These are phyloP conservation scores for Dexiosoma caninum DNA, from an alignment of 2,888 invertebrate genomes.

Conservation along the genomic window DNA sequence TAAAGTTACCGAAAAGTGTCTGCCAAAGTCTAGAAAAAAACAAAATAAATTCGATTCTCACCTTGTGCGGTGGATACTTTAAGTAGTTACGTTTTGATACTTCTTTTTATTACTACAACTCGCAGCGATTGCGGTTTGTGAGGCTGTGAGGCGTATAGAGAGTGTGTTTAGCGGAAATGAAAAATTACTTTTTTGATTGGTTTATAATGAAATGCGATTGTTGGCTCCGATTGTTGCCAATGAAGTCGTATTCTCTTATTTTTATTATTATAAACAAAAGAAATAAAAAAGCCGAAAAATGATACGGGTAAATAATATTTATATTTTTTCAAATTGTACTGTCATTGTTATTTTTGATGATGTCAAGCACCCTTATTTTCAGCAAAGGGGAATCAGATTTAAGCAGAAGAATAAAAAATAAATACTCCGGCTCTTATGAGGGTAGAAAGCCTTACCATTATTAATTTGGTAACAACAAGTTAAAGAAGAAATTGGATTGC, in stretches of 20 bases:
- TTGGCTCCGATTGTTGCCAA: constrained; percentile 40
- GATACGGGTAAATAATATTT: background rate
- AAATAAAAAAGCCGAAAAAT: background rate
- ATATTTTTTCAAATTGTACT: background rate
- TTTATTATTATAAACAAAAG: too few species aligned
- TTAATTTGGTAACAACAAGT: constrained; percentile 25
- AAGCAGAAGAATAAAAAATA: constrained; percentile 6
- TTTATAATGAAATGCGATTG: constrained; percentile 58
- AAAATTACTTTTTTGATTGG: constrained; percentile 53
- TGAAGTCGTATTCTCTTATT: constrained; percentile 16
- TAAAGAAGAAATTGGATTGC: background rate
- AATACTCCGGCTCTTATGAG: background rate
- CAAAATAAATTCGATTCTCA: background rate
- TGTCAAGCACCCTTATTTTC: constrained; percentile 30
- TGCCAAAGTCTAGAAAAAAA: background rate
- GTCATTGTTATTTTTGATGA: background rate
- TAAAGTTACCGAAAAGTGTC: constrained; percentile 13
- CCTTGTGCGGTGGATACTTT: background rate
- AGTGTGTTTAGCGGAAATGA: constrained; percentile 45
- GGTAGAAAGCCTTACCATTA: background rate
- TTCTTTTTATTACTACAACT: too few species aligned
- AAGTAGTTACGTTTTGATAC: background rate
- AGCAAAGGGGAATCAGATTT: background rate
- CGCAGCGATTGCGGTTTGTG: background rate
- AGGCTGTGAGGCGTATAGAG: background rate